Evolutionary conservation across 2,113 vertebrate species (phyloP).

Genomic region (Phalacrocorax aristotelis): DNA sequence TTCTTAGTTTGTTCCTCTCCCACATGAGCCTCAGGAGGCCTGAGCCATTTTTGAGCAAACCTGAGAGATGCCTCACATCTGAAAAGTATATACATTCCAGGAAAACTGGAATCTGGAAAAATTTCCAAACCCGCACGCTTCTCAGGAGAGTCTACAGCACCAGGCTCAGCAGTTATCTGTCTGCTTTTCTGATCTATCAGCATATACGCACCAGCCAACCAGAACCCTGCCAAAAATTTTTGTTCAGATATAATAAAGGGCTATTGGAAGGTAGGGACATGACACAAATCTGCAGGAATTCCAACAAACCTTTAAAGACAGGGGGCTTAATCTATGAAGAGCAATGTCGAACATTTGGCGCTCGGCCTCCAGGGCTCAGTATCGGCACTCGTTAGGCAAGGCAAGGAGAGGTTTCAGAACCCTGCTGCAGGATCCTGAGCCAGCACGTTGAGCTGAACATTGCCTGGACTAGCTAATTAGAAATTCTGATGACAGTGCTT

Average conservation of each 20-base stretch:
- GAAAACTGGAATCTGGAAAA: not conserved
- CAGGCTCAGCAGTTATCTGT: not conserved
- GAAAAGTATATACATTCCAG: not conserved
- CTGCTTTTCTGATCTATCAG: not conserved
- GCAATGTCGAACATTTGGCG: accelerated
- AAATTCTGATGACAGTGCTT: not conserved
- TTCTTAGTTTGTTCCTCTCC: not conserved
- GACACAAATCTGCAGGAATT: not conserved
- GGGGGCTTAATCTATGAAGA: not conserved
- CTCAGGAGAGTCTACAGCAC: not conserved
- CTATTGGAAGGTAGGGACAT: not conserved
- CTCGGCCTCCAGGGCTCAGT: not conserved
- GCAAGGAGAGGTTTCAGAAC: not conserved
- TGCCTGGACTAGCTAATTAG: not conserved
- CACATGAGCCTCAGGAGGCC: not conserved
- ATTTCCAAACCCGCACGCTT: accelerated
- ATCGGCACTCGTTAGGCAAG: not conserved
- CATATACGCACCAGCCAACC: not conserved
- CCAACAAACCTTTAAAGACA: not conserved
- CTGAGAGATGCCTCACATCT: accelerated
- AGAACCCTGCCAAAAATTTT: not conserved
- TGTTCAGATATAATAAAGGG: not conserved
- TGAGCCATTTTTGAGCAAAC: not conserved
- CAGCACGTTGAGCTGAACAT: not conserved
- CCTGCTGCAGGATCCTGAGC: not conserved